Base-by-base conservation (phyloP, 2,797 vertebrate species). In the Typhlichthys subterraneus region DNA sequence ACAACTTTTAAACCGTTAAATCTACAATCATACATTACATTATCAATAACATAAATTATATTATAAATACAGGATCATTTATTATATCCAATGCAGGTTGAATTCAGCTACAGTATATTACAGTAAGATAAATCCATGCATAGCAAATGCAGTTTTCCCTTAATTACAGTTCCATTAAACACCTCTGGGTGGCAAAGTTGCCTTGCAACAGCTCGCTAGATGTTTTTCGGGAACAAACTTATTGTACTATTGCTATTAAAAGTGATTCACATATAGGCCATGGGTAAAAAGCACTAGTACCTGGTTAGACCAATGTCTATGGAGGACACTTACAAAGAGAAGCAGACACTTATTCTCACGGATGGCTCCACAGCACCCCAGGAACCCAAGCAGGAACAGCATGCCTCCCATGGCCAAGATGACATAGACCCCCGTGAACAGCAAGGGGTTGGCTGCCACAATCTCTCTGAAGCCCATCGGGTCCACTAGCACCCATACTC, bases 281-380 rank as follows among this genome's bases (percentile, higher is more conserved):
- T 38, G 33, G 33, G 33, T 38, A 6, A 38, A 38, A 38, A 9
- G 33, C 8, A 6, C 1, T 1, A 9, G 33, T 38, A 38, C 5
- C 33, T 38, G 33, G 33, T 38, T 38, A 6, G 33, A 9, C 33
- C 8, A 38, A 38, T 38, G 7, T 38, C 8, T 38, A 6, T 6
- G 52, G 52, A 19, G 14, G 9, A 45, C 38, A 57, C 96, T 94
- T 91, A 98, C 96, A 61, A 96, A 94, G 1, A 98, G 90, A 74
- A 98, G 94, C 46, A 98, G 94, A 77, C 95, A 95, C 79, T 94
- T 96, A 91, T 95, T 97, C 83, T 97, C 96, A 0, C 95, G 91
- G 83, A 97, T 93, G 62, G 96, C 95, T 9, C 96, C 96, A 0
- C 95, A 97, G 92, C 96, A 98, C 81, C 96, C 96, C 11, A 97